Evolutionary conservation across 2,113 vertebrate genomes (phyloP).

Genomic region (Aptenodytes forsteri): DNA sequence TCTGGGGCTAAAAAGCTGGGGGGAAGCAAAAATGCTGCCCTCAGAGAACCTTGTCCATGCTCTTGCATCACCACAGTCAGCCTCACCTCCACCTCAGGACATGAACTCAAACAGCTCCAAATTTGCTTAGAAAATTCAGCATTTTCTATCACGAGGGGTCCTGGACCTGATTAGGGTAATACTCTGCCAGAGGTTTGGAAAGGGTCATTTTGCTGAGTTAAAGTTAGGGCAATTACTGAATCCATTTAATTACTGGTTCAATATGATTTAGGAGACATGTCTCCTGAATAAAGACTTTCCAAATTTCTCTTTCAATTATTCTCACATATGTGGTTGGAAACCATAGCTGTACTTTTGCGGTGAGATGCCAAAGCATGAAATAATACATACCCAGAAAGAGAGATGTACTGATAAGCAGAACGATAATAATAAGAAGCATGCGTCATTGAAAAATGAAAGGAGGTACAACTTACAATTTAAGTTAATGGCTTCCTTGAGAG

Average conservation of each 20-base stretch:
- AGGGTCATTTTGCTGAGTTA: neutral
- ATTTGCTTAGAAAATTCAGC: neutral
- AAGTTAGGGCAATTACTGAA: conserved; percentile 1
- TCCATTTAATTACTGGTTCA: neutral
- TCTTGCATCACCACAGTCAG: neutral
- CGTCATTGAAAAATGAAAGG: neutral
- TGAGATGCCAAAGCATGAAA: conserved; percentile 7
- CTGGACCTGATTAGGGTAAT: neutral
- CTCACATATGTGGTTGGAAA: conserved; percentile 10
- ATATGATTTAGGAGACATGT: neutral
- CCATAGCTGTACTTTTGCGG: neutral
- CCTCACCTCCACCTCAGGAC: neutral
- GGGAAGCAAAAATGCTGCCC: neutral
- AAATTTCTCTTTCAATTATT: conserved; percentile 19
- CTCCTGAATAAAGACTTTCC: neutral
- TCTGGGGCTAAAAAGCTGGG: neutral
- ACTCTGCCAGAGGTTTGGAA: neutral
- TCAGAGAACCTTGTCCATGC: neutral
- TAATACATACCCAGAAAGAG: neutral
- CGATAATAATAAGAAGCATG: neutral
- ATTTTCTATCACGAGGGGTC: neutral
- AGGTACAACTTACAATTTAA: neutral
- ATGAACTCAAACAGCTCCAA: neutral
- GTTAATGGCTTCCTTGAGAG: neutral
- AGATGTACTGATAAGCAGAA: conserved; percentile 40